Percentiles rank a stretch among this genome's conserved stretches.
Evolutionary conservation across 2,888 invertebrate species (phyloP).

Genomic region (Spisula solida): DNA sequence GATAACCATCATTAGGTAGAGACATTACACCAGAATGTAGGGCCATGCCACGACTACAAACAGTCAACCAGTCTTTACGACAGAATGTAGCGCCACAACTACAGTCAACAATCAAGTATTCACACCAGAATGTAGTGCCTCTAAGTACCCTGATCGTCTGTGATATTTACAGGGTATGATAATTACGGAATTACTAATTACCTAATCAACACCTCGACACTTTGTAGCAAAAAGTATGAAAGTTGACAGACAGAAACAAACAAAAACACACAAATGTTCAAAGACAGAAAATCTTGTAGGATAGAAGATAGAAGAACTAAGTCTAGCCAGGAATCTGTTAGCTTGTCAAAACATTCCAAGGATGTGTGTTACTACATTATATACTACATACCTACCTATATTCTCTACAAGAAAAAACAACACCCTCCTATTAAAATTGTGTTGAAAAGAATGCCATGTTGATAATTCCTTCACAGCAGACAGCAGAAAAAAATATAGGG

Average conservation of each 20-base stretch:
- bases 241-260: slow-evolving; percentile 46
- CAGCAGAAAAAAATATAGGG: slow-evolving; percentile 6
- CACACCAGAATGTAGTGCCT: neutral
- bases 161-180: neutral
- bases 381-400: slow-evolving; percentile 5
- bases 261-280: slow-evolving; percentile 50
- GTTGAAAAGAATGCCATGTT: slow-evolving; percentile 20
- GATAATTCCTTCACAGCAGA: slow-evolving; percentile 2
- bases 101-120: no score
- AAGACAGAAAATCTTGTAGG: neutral
- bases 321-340: slow-evolving; percentile 23
- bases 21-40: neutral
- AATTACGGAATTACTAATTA: slow-evolving; percentile 33
- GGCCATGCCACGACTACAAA: no score
- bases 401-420: neutral
- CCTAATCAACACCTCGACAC: slow-evolving; percentile 36
- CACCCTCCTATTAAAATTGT: slow-evolving; percentile 26
- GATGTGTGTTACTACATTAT: neutral
- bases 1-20: neutral
- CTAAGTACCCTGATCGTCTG: neutral
- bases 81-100: neutral
- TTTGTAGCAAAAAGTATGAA: slow-evolving; percentile 14
- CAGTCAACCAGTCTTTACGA: neutral
- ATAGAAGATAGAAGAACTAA: neutral
- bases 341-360: slow-evolving; percentile 44